Base-by-base conservation (phyloP, 1,140 invertebrate genomes). In the Pissodes strobi region DNA sequence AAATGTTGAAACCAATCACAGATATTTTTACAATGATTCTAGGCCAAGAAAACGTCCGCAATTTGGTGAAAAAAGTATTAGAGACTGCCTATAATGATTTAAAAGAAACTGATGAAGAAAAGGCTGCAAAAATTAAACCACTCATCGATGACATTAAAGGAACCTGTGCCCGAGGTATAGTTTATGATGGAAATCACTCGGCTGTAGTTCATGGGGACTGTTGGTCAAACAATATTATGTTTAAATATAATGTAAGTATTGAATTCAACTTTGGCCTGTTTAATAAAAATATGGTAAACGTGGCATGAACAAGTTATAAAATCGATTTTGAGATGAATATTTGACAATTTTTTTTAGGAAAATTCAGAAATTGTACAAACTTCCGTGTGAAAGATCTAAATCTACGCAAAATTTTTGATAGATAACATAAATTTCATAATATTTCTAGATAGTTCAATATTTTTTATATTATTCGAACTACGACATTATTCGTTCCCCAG, bases 181-280 rank as follows among this genome's bases (percentile, higher is more conserved):
- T 22, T 15, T 62, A 68, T 66, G 53, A 74, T 72, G 39, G 64
- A 17, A 12, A 52, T 9, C 60, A 64, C 10, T 37, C 46, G 37
- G 23, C 55, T 15, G 27, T 72, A 1, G 18, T 38, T 12, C 71
- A 72, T 61, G 71, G 69, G 1, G 69, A 72, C 30, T 69, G 64
- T 57, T 72, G 70, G 70, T 63, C 59, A 27, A 72, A 72, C 39
- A 72, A 72, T 49, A 46, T 72, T 1, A 55, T 72, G 60, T 70
- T 69, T 46, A 69, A 70, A 63, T 60, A 60, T 30, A 27, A 66
- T 4, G 70, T 72, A 66, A 68, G 68, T 66, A 21, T 55, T n/a
- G n/a, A n/a, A n/a, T n/a, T n/a, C n/a, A n/a, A n/a, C n/a, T n/a
- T n/a, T n/a, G n/a, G n/a, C n/a, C n/a, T n/a, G n/a, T n/a, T n/a